Base-by-base conservation (phyloP, 2,113 vertebrate species). In the Pitta sordida region DNA sequence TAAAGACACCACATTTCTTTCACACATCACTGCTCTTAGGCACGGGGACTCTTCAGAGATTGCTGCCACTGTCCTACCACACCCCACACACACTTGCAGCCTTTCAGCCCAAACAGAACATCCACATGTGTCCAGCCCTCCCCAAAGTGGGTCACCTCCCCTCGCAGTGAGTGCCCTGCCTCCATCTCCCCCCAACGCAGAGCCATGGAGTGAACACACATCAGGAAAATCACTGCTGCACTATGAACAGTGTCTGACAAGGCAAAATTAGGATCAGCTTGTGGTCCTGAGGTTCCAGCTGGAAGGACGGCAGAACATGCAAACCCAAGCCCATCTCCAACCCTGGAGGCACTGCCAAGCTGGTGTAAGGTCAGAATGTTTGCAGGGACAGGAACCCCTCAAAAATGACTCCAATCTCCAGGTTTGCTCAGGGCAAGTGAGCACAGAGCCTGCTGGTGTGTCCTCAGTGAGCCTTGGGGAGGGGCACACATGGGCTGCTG, bases 361-460 rank as follows among this genome's bases (percentile, higher is more conserved):
- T 37, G 7, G 83, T 0, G 1, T 5, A 23, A 39, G 22, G 59
- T 41, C 56, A 39, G n/a, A 0, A 0, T 36, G 53, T 16, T 15
- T 59, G 65, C 62, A 69, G 77, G 49, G 8, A 2, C 69, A 74
- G 65, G 77, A 30, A 89, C 49, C 21, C 74, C 74, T 58, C 53
- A 23, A 68, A 53, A 82, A 23, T 3, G 5, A 41, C 17, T 29
- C 39, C 36, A 29, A 12, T 39, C 26, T 26, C 26, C 4, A 27
- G 36, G 24, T 32, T 53, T 60, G 62, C 2, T 10, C 49, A 51
- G 67, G 70, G 32, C 55, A 56, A 19, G 55, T 23, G 39, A 39
- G 5, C 43, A 55, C 46, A 90, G 59, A 86, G 51, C 51, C 43
- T 5, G 3, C 7, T 0, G 2, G n/a, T 69, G 44, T 17, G 30